Evolutionary conservation across 2,888 invertebrate species (phyloP), one percentile per base, ranked within the genome.

Genomic region (Hypomecis punctinalis): DNA sequence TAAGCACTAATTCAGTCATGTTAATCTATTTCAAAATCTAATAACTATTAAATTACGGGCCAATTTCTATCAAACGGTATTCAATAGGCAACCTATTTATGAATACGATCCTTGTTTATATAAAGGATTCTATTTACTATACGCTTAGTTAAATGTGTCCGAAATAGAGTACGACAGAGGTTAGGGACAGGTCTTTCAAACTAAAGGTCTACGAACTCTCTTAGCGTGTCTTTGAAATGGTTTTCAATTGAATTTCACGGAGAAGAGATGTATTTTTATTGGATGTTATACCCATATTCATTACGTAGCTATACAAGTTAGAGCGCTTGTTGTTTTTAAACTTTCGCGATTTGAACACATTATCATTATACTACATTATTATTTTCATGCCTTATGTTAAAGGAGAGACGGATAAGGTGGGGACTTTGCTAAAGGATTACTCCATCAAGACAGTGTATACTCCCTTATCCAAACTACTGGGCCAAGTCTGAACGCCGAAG

Each of bases 51-150:
- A 33, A 35, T 40, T 11, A 9, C 36, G 36, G 42, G 40, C 10
- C 35, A 45, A 51, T 43, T 67, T 73, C 70, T 63, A 71, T 74
- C 64, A 74, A 69, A 71, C 68, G 8, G 36, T n/a, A 54, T 61
- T 54, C 72, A 72, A 67, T 23, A 59, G 57, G 61, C 73, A 75
- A 11, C 23, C 10, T 49, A 49, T 49, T 49, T 37, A 36, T 49
- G 49, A 49, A 51, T 51, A 51, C 8, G 11, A 10, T 51, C 40
- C 52, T 10, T 42, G 40, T 52, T 42, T 39, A 5, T 40, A 10
- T 9, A 40, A 4, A 40, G 40, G 66, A 73, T 69, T 70, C 65
- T 69, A 66, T 70, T 71, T 61, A 71, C 66, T 67, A 71, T 73
- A 35, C 63, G 13, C 6, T 55, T 51, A 46, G 40, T 39, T 53